Conservation (phyloP, 2,797 vertebrate species). For the Melanotaenia boesemani region DNA sequence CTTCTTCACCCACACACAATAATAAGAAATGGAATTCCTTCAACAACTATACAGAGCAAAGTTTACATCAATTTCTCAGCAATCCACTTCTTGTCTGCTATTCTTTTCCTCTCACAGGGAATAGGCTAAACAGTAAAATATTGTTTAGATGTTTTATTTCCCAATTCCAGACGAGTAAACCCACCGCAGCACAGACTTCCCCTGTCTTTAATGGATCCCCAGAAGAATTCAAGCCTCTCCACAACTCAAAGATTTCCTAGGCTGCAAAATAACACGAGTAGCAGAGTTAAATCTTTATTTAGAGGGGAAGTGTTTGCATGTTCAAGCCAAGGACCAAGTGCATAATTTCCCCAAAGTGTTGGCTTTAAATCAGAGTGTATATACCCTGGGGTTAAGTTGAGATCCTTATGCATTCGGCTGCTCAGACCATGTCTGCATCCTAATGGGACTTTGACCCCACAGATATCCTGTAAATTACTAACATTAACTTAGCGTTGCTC, state of each 20-base stretch:
- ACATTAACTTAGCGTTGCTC: conserved; percentile 61
- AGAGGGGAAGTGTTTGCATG: conserved; percentile 60
- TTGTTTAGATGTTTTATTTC: conserved; percentile 62
- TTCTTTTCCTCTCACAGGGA: conserved; percentile 42
- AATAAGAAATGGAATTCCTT: conserved; percentile 36
- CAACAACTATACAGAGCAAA: conserved; percentile 39
- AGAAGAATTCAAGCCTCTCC: conserved; percentile 53
- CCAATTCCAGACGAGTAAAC: conserved; percentile 61
- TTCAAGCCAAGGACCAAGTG: conserved; percentile 54
- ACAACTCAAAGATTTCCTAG: conserved; percentile 54
- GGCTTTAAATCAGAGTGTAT: conserved; percentile 56
- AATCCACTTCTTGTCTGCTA: conserved; percentile 34
- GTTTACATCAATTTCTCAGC: conserved; percentile 58
- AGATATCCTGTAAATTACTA: conserved; percentile 74
- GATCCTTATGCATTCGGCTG: conserved; percentile 66
- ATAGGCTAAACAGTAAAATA: conserved; percentile 55
- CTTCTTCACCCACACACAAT: conserved; percentile 39
- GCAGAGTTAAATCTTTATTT: conserved; percentile 58
- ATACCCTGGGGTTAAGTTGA: conserved; percentile 65
- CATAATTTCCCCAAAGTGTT: conserved; percentile 54
- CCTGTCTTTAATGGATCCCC: conserved; percentile 37
- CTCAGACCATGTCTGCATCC: conserved; percentile 67
- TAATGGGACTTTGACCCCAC: conserved; percentile 68
- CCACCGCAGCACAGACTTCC: conserved; percentile 23
- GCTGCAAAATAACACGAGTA: conserved; percentile 47